Conservation (phyloP, 2,113 vertebrate species). For the Orycteropus afer region DNA sequence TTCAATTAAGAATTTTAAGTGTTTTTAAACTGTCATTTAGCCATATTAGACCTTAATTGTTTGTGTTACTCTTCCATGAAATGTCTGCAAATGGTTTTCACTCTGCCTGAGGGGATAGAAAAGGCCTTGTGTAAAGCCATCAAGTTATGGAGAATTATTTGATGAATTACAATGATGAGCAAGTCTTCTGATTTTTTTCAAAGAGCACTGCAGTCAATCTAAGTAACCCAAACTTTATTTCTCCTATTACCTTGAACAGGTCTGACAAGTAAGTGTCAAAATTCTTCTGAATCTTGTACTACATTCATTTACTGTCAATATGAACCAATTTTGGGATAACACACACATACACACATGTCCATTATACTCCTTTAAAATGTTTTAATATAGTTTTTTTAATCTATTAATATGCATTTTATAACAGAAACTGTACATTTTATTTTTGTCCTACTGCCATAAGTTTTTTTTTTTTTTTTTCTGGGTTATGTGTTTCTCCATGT, state of each 20-base stretch:
- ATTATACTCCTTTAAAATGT: neutral
- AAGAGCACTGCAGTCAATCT: neutral
- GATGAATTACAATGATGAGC: constrained; percentile 43
- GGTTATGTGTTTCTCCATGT: neutral
- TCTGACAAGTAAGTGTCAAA: neutral
- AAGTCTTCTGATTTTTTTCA: constrained; percentile 8
- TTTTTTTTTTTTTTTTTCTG: neutral
- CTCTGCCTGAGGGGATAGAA: constrained; percentile 45
- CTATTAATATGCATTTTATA: neutral
- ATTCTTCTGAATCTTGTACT: neutral
- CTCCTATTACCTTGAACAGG: neutral
- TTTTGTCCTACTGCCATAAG: neutral
- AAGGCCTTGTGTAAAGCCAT: constrained; percentile 27
- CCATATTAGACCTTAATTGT: constrained; percentile 72
- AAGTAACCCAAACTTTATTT: constrained; percentile 39
- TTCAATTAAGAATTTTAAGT: constrained; percentile 72
- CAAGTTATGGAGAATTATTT: constrained; percentile 49
- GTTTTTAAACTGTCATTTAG: constrained; percentile 73
- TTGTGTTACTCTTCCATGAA: constrained; percentile 74
- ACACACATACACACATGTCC: too few species aligned
- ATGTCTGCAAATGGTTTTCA: constrained; percentile 70
- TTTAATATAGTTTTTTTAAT: neutral
- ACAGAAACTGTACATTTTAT: neutral
- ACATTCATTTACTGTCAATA: neutral
- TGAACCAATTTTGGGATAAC: neutral